Conservation (phyloP, 2,797 vertebrate genomes). For the Heterohyrax brucei region DNA sequence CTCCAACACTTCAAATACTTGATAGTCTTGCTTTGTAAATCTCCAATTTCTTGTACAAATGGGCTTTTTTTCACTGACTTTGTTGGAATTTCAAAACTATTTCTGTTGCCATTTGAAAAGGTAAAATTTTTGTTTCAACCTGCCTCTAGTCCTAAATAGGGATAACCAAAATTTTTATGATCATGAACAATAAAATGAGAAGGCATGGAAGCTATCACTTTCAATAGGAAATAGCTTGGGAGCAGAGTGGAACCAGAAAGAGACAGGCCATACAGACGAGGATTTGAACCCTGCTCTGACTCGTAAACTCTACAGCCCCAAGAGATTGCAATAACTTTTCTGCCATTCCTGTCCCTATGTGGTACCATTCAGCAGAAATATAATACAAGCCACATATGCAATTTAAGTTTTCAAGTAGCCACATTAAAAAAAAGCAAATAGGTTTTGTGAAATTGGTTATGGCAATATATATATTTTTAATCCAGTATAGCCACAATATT, state of each 20-base stretch:
- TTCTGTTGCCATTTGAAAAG: neutral
- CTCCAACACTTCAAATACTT: neutral
- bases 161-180: neutral
- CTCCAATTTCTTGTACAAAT: neutral
- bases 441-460: constrained; percentile 45
- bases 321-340: neutral
- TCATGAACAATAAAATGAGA: constrained; percentile 28
- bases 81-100: constrained; percentile 33
- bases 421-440: constrained; percentile 26
- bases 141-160: neutral
- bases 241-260: neutral
- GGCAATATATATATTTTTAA: constrained; percentile 56
- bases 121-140: neutral
- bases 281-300: neutral
- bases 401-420: constrained; percentile 62
- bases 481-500: constrained; percentile 63
- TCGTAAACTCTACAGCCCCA: neutral
- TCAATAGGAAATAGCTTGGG: neutral
- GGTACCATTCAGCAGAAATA: neutral
- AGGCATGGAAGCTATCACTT: neutral
- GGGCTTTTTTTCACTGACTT: constrained; percentile 46
- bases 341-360: neutral
- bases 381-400: neutral
- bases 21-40: constrained; percentile 58
- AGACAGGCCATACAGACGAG: neutral